These are phyloP conservation scores for Phyto melanocephala DNA, from an alignment of 2,888 invertebrate genomes.

Conservation along the genomic window DNA sequence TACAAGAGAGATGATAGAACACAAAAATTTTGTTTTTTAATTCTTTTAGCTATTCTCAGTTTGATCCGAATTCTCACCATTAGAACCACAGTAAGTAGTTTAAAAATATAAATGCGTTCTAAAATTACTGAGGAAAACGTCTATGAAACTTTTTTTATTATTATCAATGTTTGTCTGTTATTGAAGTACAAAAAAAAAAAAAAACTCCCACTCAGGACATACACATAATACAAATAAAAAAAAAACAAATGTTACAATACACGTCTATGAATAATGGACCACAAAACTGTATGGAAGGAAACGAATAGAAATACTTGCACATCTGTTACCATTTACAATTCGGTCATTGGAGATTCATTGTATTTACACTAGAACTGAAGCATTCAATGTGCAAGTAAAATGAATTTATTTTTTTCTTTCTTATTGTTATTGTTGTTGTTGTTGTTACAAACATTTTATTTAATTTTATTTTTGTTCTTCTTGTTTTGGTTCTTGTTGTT, in stretches of 20 bases:
- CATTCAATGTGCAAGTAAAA: too few species aligned
- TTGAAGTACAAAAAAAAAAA: neutral
- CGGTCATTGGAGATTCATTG: constrained; percentile 22
- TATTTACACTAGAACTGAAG: neutral
- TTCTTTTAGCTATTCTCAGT: too few species aligned
- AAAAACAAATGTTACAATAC: constrained; percentile 10
- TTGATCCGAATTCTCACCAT: too few species aligned
- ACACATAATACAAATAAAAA: neutral
- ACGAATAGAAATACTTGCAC: constrained; percentile 9
- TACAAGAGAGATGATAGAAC: too few species aligned
- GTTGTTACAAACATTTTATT: constrained; percentile 20
- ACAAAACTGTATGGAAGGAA: neutral
- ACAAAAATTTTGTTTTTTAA: too few species aligned
- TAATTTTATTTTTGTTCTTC: constrained; percentile 28
- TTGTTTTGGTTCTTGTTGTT: neutral
- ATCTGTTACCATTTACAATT: constrained; percentile 46
- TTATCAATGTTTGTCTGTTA: constrained; percentile 3
- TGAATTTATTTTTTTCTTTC: too few species aligned
- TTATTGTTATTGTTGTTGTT: constrained; percentile 16
- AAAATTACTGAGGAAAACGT: neutral
- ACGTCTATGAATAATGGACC: constrained; percentile 11
- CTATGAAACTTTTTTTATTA: neutral
- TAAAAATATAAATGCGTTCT: too few species aligned
- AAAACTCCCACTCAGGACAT: neutral
- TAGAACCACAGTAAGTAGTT: too few species aligned